Conservation (phyloP, 64 coral and sea anemone genomes). For the Porites australiensis region DNA sequence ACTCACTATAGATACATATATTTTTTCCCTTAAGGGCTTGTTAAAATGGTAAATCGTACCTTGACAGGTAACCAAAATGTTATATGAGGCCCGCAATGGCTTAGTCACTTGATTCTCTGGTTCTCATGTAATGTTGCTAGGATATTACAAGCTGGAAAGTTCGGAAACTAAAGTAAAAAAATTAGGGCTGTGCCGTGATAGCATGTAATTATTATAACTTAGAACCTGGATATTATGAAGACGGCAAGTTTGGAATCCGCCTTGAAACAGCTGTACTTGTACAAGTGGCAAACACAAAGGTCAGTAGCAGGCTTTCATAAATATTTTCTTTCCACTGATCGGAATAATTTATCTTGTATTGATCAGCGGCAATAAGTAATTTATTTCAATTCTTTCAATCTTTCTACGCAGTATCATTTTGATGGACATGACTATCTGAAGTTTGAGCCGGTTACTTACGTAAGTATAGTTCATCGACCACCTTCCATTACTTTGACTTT, state of each 20-base stretch:
- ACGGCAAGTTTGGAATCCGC: constrained; percentile 60
- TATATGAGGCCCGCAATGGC: no score
- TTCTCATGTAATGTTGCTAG: no score
- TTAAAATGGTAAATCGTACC: no score
- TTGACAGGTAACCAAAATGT: no score
- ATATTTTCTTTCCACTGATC: not conserved
- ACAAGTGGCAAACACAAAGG: constrained; percentile 53
- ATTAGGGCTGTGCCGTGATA: not conserved
- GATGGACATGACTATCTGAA: constrained; percentile 59
- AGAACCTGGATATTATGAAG: constrained; percentile 80
- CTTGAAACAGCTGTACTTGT: constrained; percentile 74
- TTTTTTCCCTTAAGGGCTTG: no score
- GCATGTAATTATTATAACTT: not conserved
- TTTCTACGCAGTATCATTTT: constrained; percentile 46
- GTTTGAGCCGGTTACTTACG: constrained; percentile 65
- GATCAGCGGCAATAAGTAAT: no score
- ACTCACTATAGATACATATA: no score
- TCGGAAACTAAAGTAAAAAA: not conserved
- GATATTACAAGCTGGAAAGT: no score
- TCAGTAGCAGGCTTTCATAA: not conserved
- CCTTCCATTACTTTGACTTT: not conserved
- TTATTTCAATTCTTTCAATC: not conserved
- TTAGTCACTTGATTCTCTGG: no score
- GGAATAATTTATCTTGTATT: not conserved
- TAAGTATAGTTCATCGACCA: constrained; percentile 19